Conservation (phyloP, 2,113 vertebrate genomes). For the Atherinomorus stipes region DNA sequence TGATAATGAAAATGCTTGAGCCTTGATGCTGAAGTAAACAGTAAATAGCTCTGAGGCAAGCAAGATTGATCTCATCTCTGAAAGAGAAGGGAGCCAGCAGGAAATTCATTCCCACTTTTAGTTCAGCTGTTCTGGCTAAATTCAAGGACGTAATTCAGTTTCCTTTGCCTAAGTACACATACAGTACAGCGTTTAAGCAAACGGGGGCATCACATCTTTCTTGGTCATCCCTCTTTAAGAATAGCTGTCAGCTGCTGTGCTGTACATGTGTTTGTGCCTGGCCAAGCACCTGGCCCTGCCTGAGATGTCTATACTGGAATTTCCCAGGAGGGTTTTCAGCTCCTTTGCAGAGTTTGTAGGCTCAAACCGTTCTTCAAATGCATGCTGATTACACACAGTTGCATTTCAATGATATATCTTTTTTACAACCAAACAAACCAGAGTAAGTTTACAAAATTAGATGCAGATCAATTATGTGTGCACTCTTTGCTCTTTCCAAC, state of each 20-base stretch:
- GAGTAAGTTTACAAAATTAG: constrained; percentile 30
- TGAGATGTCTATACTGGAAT: constrained; percentile 29
- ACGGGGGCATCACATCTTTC: constrained; percentile 50
- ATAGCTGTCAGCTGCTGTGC: constrained; percentile 21
- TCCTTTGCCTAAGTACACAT: constrained; percentile 26
- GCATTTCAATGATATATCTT: constrained; percentile 16
- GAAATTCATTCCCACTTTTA: constrained; percentile 34
- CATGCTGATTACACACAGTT: constrained; percentile 5
- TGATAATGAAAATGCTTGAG: constrained; percentile 57
- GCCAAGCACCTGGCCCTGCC: constrained; percentile 55
- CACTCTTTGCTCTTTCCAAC: constrained; percentile 7
- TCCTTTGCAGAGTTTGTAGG: constrained; percentile 1
- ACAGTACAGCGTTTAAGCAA: constrained; percentile 24
- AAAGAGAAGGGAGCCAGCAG: constrained; percentile 18
- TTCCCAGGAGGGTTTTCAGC: constrained; percentile 36
- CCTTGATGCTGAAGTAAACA: constrained; percentile 48
- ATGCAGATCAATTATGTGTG: constrained; percentile 25
- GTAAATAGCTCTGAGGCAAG: constrained; percentile 58
- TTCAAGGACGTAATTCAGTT: constrained; percentile 27
- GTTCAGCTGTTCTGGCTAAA: constrained; percentile 15
- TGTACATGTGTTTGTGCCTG: constrained; percentile 16
- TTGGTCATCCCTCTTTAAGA: constrained; percentile 45
- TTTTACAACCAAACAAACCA: constrained; percentile 19
- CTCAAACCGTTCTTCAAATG: constrained; percentile 16
- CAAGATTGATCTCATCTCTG: constrained; percentile 42